Conservation (phyloP, 1,140 invertebrate genomes). For the Caligus rogercresseyi region DNA sequence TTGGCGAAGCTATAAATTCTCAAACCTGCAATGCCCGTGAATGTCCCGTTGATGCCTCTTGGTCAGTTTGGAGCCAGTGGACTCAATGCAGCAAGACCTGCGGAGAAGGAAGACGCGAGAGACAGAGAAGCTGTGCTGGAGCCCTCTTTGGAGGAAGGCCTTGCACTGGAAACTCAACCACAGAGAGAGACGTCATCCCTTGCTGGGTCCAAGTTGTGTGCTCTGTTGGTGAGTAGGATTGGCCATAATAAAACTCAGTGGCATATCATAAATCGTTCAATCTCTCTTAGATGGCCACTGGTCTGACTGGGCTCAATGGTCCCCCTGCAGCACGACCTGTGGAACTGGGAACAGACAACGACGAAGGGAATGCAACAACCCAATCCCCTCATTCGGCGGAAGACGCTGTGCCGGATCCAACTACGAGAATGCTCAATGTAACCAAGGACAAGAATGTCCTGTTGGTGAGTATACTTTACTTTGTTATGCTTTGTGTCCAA, state of each 20-base stretch:
- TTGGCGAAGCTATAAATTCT: conserved; percentile 24
- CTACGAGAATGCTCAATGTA: conserved; percentile 29
- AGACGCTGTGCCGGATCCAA: conserved; percentile 27
- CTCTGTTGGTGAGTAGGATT: background rate
- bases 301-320: conserved; percentile 30
- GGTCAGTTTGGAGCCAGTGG: background rate
- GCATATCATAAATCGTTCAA: conserved; percentile 3
- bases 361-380: conserved; percentile 29
- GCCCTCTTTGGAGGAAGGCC: background rate
- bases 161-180: background rate
- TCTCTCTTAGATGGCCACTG: conserved; percentile 25
- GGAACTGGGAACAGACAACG: conserved; percentile 39
- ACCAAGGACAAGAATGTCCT: background rate
- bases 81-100: background rate
- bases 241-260: conserved; percentile 9
- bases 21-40: background rate
- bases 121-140: background rate
- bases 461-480: background rate
- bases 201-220: conserved; percentile 9
- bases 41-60: background rate
- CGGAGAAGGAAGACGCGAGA: background rate
- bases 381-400: conserved; percentile 29
- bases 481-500: background rate
- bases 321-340: conserved; percentile 31
- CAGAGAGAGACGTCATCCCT: conserved; percentile 2